Base-by-base conservation (phyloP, 2,113 vertebrate genomes). In the Trichechus manatus region DNA sequence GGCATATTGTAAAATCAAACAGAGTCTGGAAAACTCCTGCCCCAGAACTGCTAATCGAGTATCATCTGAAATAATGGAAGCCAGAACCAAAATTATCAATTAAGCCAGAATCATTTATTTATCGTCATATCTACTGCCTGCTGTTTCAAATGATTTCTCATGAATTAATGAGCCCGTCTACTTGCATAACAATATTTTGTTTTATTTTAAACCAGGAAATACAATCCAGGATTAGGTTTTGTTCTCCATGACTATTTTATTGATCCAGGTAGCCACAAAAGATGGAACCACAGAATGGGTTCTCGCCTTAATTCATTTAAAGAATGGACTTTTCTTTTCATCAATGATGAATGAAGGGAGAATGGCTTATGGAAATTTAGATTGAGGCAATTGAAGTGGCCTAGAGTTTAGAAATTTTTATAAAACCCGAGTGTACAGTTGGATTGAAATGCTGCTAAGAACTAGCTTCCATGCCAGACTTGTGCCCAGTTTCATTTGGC, bases 401-500 rank as follows among this genome's bases (percentile, higher is more conserved):
- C 93, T 61, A 20, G 25, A 75, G 85, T 94, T 93, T 61, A 89
- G 86, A 47, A 79, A 68, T 86, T 79, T 86, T 80, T 91, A 36
- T 74, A 56, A 77, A 83, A 10, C 27, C 47, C 29, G 17, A 17
- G 85, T 4, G 33, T 3, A 10, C 15, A 33, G 11, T 50, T 87
- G 70, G 64, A 74, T 20, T 44, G 88, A 80, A 84, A 31, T 0
- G 0, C 77, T 59, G n/a, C 88, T 80, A 17, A 68, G 91, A 81
- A 68, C 59, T 10, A 27, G 59, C 15, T 31, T 91, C 53, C 3
- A 1, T 3, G 74, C 87, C 82, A 80, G 84, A 25, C 84, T 50
- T 10, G 39, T 77, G 83, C 89, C 91, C 59, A n/a, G 2, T 74
- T 75, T 70, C 42, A 22, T 92, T 84, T 64, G 84, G 82, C 80